Conservation (phyloP, 1,140 invertebrate genomes). For the Cheumatopsyche charites region DNA sequence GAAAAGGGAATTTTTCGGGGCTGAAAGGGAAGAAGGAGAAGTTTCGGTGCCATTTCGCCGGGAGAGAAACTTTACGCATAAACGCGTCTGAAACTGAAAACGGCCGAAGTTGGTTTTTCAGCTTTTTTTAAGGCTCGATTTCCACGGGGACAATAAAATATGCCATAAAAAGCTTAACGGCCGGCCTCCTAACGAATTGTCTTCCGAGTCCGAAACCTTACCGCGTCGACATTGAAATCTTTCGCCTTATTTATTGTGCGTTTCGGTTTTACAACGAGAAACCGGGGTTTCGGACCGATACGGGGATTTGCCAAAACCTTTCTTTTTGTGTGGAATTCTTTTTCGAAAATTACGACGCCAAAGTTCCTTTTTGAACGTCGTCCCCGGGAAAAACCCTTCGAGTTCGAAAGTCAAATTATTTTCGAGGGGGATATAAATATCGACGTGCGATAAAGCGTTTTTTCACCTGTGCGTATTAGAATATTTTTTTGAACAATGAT, state of each 20-base stretch:
- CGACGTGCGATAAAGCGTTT: neutral
- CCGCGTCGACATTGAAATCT: conserved; percentile 11
- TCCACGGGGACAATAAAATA: conserved; percentile 41
- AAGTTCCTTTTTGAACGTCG: too few relatives aligned
- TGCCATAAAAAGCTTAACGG: conserved; percentile 39
- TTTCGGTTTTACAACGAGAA: conserved; percentile 4
- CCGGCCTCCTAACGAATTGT: conserved; percentile 32
- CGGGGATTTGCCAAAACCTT: neutral
- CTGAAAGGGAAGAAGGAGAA: neutral
- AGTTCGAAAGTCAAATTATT: neutral
- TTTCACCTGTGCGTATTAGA: too few relatives aligned
- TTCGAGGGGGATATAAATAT: neutral
- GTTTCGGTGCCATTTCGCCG: conserved; percentile 33
- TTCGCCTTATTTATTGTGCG: conserved; percentile 14
- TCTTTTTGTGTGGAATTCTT: neutral
- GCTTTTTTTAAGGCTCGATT: conserved; percentile 33
- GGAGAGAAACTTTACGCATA: conserved; percentile 38
- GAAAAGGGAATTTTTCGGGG: conserved; percentile 5
- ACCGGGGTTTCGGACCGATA: too few relatives aligned
- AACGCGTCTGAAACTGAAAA: conserved; percentile 40
- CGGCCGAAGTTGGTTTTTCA: conserved; percentile 37
- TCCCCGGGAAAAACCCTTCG: too few relatives aligned
- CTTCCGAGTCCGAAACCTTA: conserved; percentile 20
- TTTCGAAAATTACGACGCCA: too few relatives aligned
- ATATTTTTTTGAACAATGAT: too few relatives aligned